Percentiles rank a stretch among this genome's conserved stretches.
These are phyloP conservation scores for Mesocricetus auratus DNA, from an alignment of 2,113 vertebrate species.

Conservation along the genomic window DNA sequence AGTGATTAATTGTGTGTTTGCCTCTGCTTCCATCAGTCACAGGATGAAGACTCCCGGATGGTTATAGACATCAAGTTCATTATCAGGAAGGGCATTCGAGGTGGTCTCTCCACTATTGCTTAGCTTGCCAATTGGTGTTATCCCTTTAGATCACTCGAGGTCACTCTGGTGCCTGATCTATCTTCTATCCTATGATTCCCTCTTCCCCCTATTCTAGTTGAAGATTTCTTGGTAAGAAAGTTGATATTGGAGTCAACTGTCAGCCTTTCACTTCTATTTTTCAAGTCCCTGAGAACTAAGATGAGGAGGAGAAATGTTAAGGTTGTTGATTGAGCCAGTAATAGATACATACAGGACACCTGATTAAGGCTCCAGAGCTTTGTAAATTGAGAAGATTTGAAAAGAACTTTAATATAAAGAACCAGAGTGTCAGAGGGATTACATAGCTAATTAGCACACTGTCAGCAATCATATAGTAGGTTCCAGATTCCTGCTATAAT, in stretches of 20 bases:
- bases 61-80: no score
- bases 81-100: no score
- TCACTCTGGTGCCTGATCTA: no score
- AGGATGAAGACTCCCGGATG: no score
- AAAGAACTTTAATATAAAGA: slow-evolving; percentile 44
- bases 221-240: slow-evolving; percentile 1
- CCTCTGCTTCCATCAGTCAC: no score
- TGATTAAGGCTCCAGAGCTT: slow-evolving; percentile 55
- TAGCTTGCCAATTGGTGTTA: no score
- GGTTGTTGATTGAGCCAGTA: slow-evolving; percentile 44
- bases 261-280: slow-evolving; percentile 28
- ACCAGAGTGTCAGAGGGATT: background rate
- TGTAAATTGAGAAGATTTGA: background rate
- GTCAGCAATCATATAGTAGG: background rate
- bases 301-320: background rate
- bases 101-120: no score
- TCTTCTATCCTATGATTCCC: no score
- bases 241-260: background rate
- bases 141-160: no score
- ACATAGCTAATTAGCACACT: slow-evolving; percentile 35
- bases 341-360: slow-evolving; percentile 38
- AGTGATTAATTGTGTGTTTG: no score
- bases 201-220: no score
- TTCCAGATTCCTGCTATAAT: slow-evolving; percentile 46
- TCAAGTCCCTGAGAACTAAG: slow-evolving; percentile 2